Evolutionary conservation across 2,797 vertebrate species (phyloP).

Genomic region (Nyctibius grandis): DNA sequence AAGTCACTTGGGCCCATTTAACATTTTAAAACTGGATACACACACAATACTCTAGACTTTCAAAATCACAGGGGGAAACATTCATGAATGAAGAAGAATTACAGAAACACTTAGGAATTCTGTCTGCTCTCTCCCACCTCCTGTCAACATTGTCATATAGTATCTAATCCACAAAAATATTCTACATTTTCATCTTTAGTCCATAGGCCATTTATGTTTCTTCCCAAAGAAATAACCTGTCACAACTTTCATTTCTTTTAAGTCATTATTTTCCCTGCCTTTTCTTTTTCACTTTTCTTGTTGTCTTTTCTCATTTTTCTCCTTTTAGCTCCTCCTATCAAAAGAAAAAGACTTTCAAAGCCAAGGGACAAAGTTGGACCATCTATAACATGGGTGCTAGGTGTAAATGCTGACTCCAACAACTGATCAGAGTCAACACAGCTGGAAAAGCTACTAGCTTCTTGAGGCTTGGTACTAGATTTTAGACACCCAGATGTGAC

Average conservation of each 20-base stretch:
- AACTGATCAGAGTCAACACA: not conserved
- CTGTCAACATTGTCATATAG: not conserved
- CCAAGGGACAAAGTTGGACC: not conserved
- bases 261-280: not conserved
- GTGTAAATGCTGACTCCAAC: not conserved
- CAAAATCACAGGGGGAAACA: not conserved
- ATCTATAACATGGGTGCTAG: not conserved
- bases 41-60: not conserved
- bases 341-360: not conserved
- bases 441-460: not conserved
- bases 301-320: not conserved
- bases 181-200: not conserved
- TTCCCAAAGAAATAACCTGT: not conserved
- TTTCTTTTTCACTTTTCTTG: not conserved
- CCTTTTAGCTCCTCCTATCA: not conserved
- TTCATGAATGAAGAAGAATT: not conserved
- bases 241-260: not conserved
- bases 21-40: not conserved
- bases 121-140: not conserved
- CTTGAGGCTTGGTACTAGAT: not conserved
- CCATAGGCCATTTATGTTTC: not conserved
- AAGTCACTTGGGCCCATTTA: not conserved
- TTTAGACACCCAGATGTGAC: not conserved
- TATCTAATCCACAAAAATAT: not conserved
- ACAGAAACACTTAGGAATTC: not conserved